A percentile compares a stretch with the other conserved stretches of the same genome.
Evolutionary conservation across 2,888 invertebrate genomes (phyloP).

Genomic region (Invenusta paracnida): DNA sequence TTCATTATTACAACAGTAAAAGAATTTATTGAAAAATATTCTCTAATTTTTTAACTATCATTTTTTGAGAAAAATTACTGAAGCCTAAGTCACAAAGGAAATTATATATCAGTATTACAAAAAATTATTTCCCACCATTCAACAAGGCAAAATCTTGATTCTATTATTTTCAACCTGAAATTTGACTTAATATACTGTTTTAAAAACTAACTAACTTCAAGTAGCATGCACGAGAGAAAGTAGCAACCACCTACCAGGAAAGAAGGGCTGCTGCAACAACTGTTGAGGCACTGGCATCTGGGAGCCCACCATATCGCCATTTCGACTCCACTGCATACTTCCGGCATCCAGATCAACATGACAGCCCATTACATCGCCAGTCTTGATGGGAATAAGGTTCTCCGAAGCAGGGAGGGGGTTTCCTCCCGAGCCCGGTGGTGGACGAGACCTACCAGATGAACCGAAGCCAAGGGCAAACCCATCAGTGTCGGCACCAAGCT

Average conservation of each 20-base stretch:
- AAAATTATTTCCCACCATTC: too few relatives aligned
- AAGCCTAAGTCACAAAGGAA: too few relatives aligned
- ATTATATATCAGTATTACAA: too few relatives aligned
- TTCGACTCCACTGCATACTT: slow-evolving; percentile 68
- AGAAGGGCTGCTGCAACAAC: not conserved
- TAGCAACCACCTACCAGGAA: not conserved
- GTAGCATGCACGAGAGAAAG: not conserved
- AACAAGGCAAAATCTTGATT: too few relatives aligned
- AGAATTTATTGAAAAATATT: too few relatives aligned
- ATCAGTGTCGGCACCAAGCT: slow-evolving; percentile 68
- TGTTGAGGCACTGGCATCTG: not conserved
- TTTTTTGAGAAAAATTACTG: too few relatives aligned
- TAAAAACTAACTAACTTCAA: too few relatives aligned
- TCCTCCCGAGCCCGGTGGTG: not conserved
- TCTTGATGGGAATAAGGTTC: slow-evolving; percentile 65
- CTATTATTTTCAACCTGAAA: too few relatives aligned
- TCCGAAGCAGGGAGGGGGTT: not conserved
- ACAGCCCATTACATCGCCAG: slow-evolving; percentile 85
- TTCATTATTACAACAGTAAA: too few relatives aligned
- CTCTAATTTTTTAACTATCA: too few relatives aligned
- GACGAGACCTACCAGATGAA: not conserved
- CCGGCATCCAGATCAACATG: slow-evolving; percentile 75
- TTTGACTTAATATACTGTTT: too few relatives aligned
- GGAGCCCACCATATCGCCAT: slow-evolving; percentile 50
- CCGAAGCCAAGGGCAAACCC: slow-evolving; percentile 87